A percentile compares a stretch with the other conserved stretches of the same genome.
These are phyloP conservation scores for Drosophila falleni DNA, from an alignment of 2,888 invertebrate species.

Conservation along the genomic window DNA sequence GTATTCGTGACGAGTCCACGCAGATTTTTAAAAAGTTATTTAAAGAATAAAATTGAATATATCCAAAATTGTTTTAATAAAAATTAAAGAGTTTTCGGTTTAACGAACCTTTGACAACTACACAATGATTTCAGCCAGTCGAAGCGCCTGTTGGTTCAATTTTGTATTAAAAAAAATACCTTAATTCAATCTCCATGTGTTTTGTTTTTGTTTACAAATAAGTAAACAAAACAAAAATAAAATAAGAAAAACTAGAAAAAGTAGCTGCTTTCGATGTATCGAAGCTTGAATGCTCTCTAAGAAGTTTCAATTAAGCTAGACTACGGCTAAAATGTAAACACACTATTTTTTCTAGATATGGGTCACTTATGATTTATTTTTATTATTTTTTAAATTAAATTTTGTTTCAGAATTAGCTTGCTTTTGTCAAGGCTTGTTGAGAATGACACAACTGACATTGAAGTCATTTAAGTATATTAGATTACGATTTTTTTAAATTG, in stretches of 20 bases:
- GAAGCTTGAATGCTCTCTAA: neutral
- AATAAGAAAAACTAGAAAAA: neutral
- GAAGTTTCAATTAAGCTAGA: too few species aligned
- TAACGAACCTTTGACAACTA: constrained; percentile 61
- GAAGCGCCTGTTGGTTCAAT: constrained; percentile 20
- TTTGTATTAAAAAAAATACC: constrained; percentile 21
- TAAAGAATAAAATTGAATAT: constrained; percentile 10
- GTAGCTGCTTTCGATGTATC: neutral
- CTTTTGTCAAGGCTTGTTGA: too few species aligned
- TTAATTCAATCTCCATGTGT: constrained; percentile 35
- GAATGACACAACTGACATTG: too few species aligned
- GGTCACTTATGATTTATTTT: too few species aligned
- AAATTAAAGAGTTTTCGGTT: constrained; percentile 28
- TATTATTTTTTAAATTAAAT: too few species aligned
- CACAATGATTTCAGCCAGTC: constrained; percentile 26
- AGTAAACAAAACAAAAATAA: constrained; percentile 36
- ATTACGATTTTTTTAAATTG: too few species aligned
- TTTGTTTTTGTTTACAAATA: constrained; percentile 66
- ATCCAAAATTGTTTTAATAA: constrained; percentile 15
- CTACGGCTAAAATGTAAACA: too few species aligned
- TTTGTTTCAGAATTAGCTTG: too few species aligned
- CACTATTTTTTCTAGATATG: too few species aligned
- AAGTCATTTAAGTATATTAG: too few species aligned
- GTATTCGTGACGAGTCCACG: constrained; percentile 34
- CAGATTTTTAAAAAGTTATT: constrained; percentile 11